A percentile compares a stretch with the other conserved stretches of the same genome.
These are phyloP conservation scores for Fragum whitleyi DNA, from an alignment of 2,888 invertebrate genomes.

Conservation along the genomic window DNA sequence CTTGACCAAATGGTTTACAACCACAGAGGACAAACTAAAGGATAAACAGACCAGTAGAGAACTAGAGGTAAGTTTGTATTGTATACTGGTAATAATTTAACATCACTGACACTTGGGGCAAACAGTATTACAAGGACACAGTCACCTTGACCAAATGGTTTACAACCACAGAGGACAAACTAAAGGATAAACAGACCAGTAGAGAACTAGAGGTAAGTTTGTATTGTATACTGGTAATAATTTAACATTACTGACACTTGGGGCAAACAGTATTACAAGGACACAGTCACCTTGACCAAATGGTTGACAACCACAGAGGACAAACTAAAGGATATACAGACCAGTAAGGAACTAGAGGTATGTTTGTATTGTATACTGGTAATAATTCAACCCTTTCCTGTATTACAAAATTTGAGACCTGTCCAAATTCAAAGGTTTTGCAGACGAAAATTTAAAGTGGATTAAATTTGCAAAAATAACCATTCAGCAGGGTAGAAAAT, in stretches of 20 bases:
- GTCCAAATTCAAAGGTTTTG: too few species aligned
- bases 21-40: conserved; percentile 87
- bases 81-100: too few species aligned
- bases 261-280: conserved; percentile 87
- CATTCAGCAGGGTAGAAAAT: too few species aligned
- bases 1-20: conserved; percentile 88
- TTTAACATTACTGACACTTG: conserved; percentile 88
- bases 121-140: conserved; percentile 88
- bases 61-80: too few species aligned
- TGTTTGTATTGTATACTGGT: too few species aligned
- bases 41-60: conserved; percentile 44
- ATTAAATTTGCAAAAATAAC: too few species aligned
- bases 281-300: conserved; percentile 88
- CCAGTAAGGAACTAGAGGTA: conserved; percentile 50
- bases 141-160: conserved; percentile 88
- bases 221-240: too few species aligned
- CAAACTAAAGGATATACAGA: conserved; percentile 71
- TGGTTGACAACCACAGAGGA: conserved; percentile 88
- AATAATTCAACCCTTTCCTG: too few species aligned
- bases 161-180: conserved; percentile 87
- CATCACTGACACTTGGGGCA: conserved; percentile 87
- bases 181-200: conserved; percentile 74
- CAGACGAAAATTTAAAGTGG: too few species aligned
- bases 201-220: conserved; percentile 53
- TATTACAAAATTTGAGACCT: too few species aligned